Evolutionary conservation across 2,113 vertebrate species (phyloP), one percentile per base, ranked within the genome.

Genomic region (Uropsilus gracilis): DNA sequence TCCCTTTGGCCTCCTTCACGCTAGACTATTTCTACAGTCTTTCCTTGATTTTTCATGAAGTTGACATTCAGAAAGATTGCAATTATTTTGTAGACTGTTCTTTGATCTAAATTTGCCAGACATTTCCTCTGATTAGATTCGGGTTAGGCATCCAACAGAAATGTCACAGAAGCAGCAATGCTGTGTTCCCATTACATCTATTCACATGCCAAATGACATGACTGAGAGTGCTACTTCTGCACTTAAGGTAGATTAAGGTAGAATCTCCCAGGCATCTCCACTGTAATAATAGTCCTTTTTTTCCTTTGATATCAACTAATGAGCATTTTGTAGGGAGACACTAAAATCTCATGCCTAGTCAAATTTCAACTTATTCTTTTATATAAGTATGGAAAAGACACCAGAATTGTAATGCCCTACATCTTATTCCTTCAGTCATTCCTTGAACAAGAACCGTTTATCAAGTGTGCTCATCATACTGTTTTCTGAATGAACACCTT

Each of bases 401-500:
- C 16, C 34, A 44, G 30, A 32, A 30, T 69, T 26, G 63, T 86
- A 64, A 46, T 14, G 64, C 24, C 50, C 37, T 90, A 5, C 16
- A 37, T 34, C 63, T 73, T 68, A 8, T n/a, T 88, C 37, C 66
- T 92, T 90, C 32, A 50, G 48, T 87, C 34, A 72, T 37, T 80
- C 59, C 28, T 82, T 61, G 76, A 34, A 50, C 61, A 42, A 87
- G 18, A 68, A n/a, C n/a, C n/a, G 48, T 61, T 89, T n/a, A n/a
- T 88, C 61, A 90, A 63, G 18, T 44, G 11, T 2, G 39, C 12
- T 55, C 48, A 53, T 28, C 17, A 69, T 22, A 46, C 2, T 90
- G 42, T 95, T 92, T 90, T 90, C 89, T 73, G 69, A 90, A 78
- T 64, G 55, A 87, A 84, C 46, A 78, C 39, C 17, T 24, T 55